phyloP scores from a whole-genome alignment of 2,888 invertebrate genomes.

The Sphaeridia pumilis region DNA sequence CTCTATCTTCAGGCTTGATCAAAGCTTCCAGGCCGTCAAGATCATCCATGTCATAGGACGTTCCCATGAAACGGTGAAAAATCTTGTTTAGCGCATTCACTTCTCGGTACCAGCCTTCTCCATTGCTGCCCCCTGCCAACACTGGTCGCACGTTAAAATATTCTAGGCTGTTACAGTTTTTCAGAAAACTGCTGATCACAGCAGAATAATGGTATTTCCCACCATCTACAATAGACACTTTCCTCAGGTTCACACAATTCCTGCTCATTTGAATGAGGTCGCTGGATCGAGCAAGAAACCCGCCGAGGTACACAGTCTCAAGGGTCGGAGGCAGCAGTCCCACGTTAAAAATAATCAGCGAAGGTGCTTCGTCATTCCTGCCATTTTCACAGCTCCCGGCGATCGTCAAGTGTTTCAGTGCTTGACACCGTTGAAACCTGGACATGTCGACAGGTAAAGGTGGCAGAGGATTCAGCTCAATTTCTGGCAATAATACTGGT shows the following conservation, averaged over 20 bases:
- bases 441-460: conserved; percentile 15
- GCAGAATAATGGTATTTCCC: conserved; percentile 26
- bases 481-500: neutral
- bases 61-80: conserved; percentile 28
- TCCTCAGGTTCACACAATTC: conserved; percentile 19
- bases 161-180: conserved; percentile 23
- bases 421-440: conserved; percentile 21
- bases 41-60: conserved; percentile 29
- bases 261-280: conserved; percentile 21
- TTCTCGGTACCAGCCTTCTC: conserved; percentile 24
- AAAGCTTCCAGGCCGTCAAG: conserved; percentile 29
- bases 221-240: conserved; percentile 25
- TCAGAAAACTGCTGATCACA: conserved; percentile 21
- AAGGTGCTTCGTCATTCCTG: conserved; percentile 2
- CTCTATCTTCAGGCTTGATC: conserved; percentile 20
- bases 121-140: conserved; percentile 19
- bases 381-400: conserved; percentile 14
- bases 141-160: conserved; percentile 27
- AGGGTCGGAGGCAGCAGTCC: conserved; percentile 17
- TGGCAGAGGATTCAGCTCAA: neutral
- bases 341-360: conserved; percentile 8
- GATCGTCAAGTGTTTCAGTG: conserved; percentile 21
- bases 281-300: conserved; percentile 20
- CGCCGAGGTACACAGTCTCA: conserved; percentile 22
- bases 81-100: conserved; percentile 19